Evolutionary conservation across 1,140 invertebrate genomes (phyloP), one percentile per base, ranked within the genome.

Genomic region (Theocolax elegans): DNA sequence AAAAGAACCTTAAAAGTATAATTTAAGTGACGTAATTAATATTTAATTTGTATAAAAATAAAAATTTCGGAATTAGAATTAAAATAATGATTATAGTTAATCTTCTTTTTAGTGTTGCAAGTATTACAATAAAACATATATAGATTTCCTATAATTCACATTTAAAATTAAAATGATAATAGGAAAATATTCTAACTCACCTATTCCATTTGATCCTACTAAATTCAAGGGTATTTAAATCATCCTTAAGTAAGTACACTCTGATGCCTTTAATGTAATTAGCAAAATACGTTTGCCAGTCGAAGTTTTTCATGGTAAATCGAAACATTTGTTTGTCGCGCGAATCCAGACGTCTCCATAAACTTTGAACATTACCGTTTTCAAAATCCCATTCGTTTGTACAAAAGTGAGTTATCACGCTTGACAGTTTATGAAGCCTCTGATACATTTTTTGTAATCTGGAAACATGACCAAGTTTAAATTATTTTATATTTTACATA

Each of bases 371-470:
- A 79, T 92, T 91, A 27, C 88, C 79, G 71, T 91, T 92, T 21
- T 88, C 84, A 80, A 94, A 95, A 1, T 85, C 79, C 90, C 94
- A 95, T 74, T 92, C 88, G 38, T 86, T 80, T 1, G 88, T 90
- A 21, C 88, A 90, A 81, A 96, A 96, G 75, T 91, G 92, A 13
- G 91, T 87, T 17, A 95, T 84, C 0, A 92, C 89, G 2, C 87
- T 81, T 0, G 90, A 86, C 46, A 94, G 92, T 78, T 91, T 91
- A 74, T 93, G 89, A 38, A 96, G 89, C 80, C 92, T 94, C 53
- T 88, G 87, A 77, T 95, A 94, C 19, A 92, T 87, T 72, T 90
- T 90, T 63, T 91, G 80, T 78, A 95, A 86, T 78, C 88, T 90
- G 19, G 38, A 67, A 53, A 54, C 10, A 35, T 6, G 4, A 35